Percentiles rank a stretch among this genome's conserved stretches.
phyloP scores from a whole-genome alignment of 2,797 vertebrate species.

The Gallinago solitaria region DNA sequence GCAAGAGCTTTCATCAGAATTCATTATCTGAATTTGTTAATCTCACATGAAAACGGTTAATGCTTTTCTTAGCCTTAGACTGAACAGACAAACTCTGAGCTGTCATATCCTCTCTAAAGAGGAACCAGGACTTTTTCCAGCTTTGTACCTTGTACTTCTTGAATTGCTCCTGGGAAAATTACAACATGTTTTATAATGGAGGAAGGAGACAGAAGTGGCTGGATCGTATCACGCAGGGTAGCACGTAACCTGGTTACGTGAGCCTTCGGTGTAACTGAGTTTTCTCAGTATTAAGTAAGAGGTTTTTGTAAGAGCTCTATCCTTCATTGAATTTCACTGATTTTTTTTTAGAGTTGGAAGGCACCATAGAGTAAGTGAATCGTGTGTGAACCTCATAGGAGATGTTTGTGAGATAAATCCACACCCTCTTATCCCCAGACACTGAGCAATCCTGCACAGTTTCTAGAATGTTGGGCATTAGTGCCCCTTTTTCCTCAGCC shows the following conservation, averaged over 20 bases:
- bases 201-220: no score
- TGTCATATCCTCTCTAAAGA: not conserved
- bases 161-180: not conserved
- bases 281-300: not conserved
- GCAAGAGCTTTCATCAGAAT: not conserved
- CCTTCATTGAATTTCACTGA: not conserved
- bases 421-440: not conserved
- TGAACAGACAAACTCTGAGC: not conserved
- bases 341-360: no score
- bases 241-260: fast-evolving
- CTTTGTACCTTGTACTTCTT: not conserved
- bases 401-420: not conserved
- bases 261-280: not conserved
- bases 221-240: not conserved
- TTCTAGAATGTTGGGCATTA: not conserved
- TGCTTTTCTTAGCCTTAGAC: not conserved
- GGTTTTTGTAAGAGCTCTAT: not conserved
- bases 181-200: not conserved
- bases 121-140: not conserved
- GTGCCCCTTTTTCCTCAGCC: not conserved
- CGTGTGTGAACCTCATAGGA: not conserved
- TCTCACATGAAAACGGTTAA: not conserved
- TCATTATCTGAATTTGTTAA: not conserved
- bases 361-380: not conserved
- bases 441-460: not conserved